phyloP scores from a whole-genome alignment of 2,113 vertebrate genomes.

The Globicephala melas region DNA sequence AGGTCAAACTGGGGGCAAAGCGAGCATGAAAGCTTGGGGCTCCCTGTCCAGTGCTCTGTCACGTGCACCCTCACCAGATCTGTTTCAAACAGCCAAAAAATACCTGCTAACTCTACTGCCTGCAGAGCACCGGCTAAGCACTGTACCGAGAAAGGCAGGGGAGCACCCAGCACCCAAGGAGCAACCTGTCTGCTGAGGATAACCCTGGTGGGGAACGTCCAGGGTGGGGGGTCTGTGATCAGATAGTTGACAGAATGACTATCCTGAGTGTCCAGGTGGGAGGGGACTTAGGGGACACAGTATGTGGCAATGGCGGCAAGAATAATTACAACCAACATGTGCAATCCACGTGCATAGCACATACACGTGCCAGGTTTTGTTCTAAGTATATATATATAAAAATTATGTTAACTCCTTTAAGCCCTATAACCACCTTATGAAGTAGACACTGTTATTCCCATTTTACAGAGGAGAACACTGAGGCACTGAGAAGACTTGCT shows the following conservation, averaged over 20 bases:
- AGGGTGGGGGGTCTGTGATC: not conserved
- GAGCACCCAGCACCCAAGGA: not conserved
- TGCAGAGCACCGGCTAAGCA: not conserved
- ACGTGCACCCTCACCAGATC: not conserved
- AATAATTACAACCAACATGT: not conserved
- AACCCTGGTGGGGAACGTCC: not conserved
- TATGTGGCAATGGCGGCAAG: not conserved
- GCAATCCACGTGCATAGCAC: not conserved
- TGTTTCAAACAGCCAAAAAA: not conserved
- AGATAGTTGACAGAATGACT: not conserved
- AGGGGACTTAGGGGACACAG: not conserved
- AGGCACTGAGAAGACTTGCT: not conserved
- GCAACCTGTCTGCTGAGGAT: not conserved
- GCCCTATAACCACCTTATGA: not conserved
- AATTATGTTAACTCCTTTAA: not conserved
- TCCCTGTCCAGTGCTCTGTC: not conserved
- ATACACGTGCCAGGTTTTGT: not conserved
- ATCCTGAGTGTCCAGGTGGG: not conserved
- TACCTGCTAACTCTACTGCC: not conserved
- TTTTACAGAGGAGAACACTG: not conserved
- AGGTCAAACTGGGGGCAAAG: not conserved
- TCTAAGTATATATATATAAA: not conserved
- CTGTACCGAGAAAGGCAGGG: not conserved
- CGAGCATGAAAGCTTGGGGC: not conserved
- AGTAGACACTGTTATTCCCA: not conserved